Base-by-base conservation (phyloP, 2,888 invertebrate species). In the Helobdella robusta region DNA sequence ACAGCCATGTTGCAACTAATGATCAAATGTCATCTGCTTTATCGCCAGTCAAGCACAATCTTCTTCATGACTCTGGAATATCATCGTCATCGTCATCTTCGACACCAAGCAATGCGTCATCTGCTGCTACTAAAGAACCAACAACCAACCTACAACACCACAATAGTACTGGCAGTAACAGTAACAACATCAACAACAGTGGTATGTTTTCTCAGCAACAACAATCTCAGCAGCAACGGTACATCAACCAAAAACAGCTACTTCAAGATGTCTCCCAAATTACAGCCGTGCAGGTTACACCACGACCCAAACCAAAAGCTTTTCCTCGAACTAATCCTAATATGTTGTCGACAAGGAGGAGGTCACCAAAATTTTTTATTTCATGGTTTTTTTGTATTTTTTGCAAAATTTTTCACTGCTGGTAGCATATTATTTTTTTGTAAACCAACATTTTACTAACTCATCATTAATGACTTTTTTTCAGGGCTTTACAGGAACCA, bases 251-350 rank as follows among this genome's bases (percentile, higher is more conserved):
- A n/a, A 35, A 35, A 32, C 62, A 62, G 20, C 28, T 40, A 30
- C 25, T 62, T 58, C 69, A 70, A 25, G 72, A 72, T 44, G 72
- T 72, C 23, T 69, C 70, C 1, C 72, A 72, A 65, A 72, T 72
- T 61, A 68, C 70, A 1, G 66, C 72, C 3, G 72, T 72, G 8
- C 72, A 71, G 61, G 72, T 72, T 28, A 72, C 72, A 6, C 72
- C 72, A 1, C 67, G 71, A 18, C 76, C 76, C 67, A 78, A 77
- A 68, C 73, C 73, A 18, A 71, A 77, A 40, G 71, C 75, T 23
- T 77, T 78, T 69, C 78, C 78, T 23, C 71, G 79, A 56, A 79
- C 78, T 15, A 79, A 78, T 69, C 78, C 78, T 25, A 74, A 77
- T 23, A 78, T 77, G 67, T 74, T 77, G 8, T 76, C 76, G 35